phyloP scores from a whole-genome alignment of 64 coral and sea anemone species.

The Porites lutea region DNA sequence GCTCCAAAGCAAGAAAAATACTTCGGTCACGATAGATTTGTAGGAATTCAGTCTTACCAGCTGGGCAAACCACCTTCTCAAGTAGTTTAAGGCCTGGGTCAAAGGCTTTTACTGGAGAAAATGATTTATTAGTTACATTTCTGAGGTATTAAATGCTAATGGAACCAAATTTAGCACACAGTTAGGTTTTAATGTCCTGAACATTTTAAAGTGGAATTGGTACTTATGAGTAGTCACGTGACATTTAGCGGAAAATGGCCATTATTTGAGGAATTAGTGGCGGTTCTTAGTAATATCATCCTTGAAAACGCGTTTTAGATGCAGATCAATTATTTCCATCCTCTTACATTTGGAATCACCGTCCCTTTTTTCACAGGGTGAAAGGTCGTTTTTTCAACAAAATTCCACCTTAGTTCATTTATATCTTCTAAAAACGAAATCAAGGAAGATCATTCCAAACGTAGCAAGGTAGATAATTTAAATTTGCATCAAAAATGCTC shows the following conservation, averaged over 20 bases:
- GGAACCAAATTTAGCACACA: not conserved
- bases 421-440: not conserved
- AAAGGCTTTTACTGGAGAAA: no score
- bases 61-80: no score
- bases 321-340: not conserved
- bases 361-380: not conserved
- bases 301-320: conserved; percentile 4
- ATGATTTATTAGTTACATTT: not conserved
- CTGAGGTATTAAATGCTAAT: not conserved
- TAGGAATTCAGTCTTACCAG: no score
- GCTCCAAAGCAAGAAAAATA: no score
- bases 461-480: not conserved
- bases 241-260: conserved; percentile 4
- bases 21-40: no score
- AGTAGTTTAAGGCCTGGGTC: no score
- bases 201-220: not conserved
- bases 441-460: not conserved
- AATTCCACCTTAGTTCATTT: not conserved
- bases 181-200: conserved; percentile 1
- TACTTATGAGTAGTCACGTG: not conserved
- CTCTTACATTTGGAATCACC: not conserved
- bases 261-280: conserved; percentile 1
- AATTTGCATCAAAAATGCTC: not conserved
- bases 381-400: conserved; percentile 1
- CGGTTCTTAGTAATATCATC: not conserved